Evolutionary conservation across 64 coral and sea anemone species (phyloP).

Genomic region (Actinia tenebrosa): DNA sequence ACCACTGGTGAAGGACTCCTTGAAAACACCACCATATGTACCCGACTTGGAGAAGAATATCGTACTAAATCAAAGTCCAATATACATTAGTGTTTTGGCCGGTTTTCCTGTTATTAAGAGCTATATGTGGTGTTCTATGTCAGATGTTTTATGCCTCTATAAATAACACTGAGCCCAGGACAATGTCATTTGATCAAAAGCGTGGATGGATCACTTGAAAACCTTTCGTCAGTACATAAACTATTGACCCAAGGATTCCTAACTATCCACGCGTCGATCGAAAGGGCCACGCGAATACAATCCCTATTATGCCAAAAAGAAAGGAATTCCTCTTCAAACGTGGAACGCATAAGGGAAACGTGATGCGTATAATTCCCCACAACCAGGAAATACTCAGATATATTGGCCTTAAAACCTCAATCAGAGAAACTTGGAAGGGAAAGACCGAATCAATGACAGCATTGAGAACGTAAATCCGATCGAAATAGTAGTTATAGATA

Average conservation of each 20-base stretch:
- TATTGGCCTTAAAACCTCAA: not conserved
- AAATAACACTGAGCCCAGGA: not conserved
- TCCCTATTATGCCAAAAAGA: not conserved
- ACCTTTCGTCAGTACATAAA: not conserved
- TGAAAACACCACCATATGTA: not conserved
- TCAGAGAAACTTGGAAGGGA: not conserved
- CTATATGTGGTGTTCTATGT: not conserved
- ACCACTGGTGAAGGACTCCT: not conserved
- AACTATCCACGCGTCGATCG: not conserved
- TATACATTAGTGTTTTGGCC: not conserved
- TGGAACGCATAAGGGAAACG: not conserved
- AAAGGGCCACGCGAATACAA: not conserved
- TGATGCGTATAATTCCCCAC: not conserved
- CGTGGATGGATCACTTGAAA: constrained; percentile 8
- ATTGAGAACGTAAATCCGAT: not conserved
- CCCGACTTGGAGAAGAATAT: not conserved
- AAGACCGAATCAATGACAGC: not conserved
- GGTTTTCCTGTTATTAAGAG: not conserved
- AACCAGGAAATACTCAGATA: not conserved
- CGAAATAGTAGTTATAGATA: too few relatives aligned
- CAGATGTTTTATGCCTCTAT: not conserved
- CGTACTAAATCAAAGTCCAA: not conserved
- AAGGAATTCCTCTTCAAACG: not conserved
- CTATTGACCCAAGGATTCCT: not conserved
- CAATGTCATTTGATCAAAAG: not conserved